These are phyloP conservation scores for Acanthosepion esculentum DNA, from an alignment of 2,888 invertebrate genomes.

Conservation along the genomic window DNA sequence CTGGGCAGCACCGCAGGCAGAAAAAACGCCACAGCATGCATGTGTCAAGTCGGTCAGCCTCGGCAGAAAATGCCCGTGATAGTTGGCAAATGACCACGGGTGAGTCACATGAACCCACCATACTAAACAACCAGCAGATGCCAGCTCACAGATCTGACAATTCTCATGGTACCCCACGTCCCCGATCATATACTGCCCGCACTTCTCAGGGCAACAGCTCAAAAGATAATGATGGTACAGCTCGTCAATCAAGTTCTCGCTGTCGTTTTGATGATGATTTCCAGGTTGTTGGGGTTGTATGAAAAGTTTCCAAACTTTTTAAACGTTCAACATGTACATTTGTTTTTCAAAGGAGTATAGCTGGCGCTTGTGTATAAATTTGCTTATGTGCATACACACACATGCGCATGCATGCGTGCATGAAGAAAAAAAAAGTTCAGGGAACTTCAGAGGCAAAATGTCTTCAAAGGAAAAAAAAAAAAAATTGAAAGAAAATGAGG, in stretches of 20 bases:
- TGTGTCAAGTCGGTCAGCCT: slow-evolving; percentile 34
- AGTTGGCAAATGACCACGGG: background rate
- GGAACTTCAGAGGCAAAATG: too few relatives aligned
- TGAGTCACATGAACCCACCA: slow-evolving; percentile 51
- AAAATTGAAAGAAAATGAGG: too few relatives aligned
- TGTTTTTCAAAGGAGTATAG: background rate
- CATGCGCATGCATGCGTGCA: too few relatives aligned
- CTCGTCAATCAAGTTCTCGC: slow-evolving; percentile 57
- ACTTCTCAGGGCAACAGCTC: slow-evolving; percentile 43
- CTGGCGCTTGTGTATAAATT: background rate
- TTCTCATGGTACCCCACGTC: slow-evolving; percentile 45
- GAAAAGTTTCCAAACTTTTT: slow-evolving; percentile 3
- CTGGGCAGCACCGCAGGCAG: background rate
- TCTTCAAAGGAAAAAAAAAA: too few relatives aligned
- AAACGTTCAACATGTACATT: background rate
- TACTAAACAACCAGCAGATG: slow-evolving; percentile 62
- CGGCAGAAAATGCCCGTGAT: background rate
- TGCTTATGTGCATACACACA: background rate
- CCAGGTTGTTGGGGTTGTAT: slow-evolving; percentile 68
- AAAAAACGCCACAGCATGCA: slow-evolving; percentile 47
- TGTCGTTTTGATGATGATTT: slow-evolving; percentile 65
- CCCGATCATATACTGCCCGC: slow-evolving; percentile 52
- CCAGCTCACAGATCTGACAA: slow-evolving; percentile 50
- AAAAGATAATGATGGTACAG: slow-evolving; percentile 52
- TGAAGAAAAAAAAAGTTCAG: too few relatives aligned